These are phyloP conservation scores for Parotia lawesii DNA, from an alignment of 2,113 vertebrate species.

Conservation along the genomic window DNA sequence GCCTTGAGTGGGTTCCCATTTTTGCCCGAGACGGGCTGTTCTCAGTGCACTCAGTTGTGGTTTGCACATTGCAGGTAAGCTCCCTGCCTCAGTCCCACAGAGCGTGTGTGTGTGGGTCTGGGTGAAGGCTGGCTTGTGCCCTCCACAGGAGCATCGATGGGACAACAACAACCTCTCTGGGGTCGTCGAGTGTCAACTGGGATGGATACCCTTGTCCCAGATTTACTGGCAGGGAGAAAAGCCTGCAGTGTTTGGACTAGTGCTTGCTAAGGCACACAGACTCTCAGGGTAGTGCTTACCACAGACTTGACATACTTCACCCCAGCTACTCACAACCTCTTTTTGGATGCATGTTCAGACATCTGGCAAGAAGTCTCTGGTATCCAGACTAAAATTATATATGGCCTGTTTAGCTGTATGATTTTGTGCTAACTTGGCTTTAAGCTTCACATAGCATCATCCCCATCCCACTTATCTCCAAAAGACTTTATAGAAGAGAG, in stretches of 20 bases:
- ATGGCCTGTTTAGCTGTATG: neutral
- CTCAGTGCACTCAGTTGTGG: fast-evolving
- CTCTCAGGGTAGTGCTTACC: neutral
- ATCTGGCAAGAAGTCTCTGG: neutral
- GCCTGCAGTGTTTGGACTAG: neutral
- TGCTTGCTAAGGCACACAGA: neutral
- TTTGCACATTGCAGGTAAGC: neutral
- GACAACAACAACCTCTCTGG: neutral
- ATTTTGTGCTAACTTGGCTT: neutral
- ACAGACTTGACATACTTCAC: neutral
- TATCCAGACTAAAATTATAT: neutral
- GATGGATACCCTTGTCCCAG: neutral
- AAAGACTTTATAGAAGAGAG: neutral
- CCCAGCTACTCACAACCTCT: neutral
- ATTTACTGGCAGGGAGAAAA: neutral
- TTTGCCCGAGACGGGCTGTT: neutral
- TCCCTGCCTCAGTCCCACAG: neutral
- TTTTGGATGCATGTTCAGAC: neutral
- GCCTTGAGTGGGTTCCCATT: fast-evolving
- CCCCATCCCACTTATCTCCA: neutral
- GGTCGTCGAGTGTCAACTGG: neutral
- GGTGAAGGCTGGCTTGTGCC: neutral
- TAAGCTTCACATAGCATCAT: neutral
- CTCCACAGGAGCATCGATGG: neutral
- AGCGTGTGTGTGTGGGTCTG: fast-evolving